These are phyloP conservation scores for Epizoanthus stellaris DNA, from an alignment of 92 coral and sea anemone genomes.

Conservation along the genomic window DNA sequence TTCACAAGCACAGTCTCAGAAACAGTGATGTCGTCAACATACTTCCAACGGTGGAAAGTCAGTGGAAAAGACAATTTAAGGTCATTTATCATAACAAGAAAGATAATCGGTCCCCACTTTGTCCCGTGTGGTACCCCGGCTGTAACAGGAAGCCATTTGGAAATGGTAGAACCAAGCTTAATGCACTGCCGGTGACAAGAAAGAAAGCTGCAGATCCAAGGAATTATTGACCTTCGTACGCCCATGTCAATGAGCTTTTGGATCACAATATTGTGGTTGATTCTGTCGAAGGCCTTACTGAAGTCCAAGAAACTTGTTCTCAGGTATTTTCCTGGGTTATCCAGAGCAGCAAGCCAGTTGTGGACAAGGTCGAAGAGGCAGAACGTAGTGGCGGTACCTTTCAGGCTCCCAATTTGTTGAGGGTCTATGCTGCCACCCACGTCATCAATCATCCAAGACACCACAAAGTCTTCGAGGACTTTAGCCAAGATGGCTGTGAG, in stretches of 20 bases:
- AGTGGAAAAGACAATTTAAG: not conserved
- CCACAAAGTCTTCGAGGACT: conserved; percentile 43
- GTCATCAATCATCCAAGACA: conserved; percentile 45
- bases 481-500: conserved; percentile 19
- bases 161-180: conserved; percentile 1
- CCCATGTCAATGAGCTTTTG: conserved; percentile 11
- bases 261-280: conserved; percentile 21
- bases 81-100: not conserved
- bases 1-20: conserved; percentile 13
- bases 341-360: conserved; percentile 7
- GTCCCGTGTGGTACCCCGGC: not conserved
- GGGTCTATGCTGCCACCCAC: conserved; percentile 22
- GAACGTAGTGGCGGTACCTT: conserved; percentile 2
- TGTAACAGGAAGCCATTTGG: conserved; percentile 9
- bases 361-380: conserved; percentile 22
- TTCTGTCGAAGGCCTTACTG: conserved; percentile 13
- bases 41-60: not conserved
- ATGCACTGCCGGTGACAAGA: not conserved
- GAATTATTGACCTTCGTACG: conserved; percentile 8
- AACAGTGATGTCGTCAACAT: conserved; percentile 1
- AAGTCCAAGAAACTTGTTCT: conserved; percentile 19
- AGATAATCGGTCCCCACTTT: not conserved
- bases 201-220: conserved; percentile 16
- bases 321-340: conserved; percentile 19
- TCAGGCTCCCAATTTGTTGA: conserved; percentile 18